These are phyloP conservation scores for Agrotis exclamationis DNA, from an alignment of 2,888 invertebrate genomes.

Conservation along the genomic window DNA sequence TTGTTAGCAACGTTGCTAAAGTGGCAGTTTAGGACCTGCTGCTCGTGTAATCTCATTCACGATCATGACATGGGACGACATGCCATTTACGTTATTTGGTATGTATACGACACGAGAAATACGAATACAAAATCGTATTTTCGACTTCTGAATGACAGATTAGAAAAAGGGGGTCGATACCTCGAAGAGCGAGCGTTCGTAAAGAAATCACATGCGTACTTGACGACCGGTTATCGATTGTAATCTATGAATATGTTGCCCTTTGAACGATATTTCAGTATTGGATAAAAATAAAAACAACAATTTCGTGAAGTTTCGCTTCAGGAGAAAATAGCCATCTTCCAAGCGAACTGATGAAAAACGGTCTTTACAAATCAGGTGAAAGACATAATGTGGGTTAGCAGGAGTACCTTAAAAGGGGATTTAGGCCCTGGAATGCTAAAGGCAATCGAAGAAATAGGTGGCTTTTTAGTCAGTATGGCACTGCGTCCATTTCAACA, in stretches of 20 bases:
- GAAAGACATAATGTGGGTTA: too few relatives aligned
- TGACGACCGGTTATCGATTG: conserved; percentile 25
- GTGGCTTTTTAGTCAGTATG: too few relatives aligned
- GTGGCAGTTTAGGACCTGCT: too few relatives aligned
- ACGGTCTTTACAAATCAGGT: too few relatives aligned
- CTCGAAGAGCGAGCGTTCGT: conserved; percentile 6
- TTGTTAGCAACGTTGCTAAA: too few relatives aligned
- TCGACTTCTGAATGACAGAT: conserved; percentile 47
- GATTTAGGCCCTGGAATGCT: too few relatives aligned
- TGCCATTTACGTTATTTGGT: conserved; percentile 42
- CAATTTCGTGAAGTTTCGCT: neutral
- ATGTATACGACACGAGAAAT: conserved; percentile 17
- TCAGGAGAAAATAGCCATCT: neutral
- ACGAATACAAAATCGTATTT: conserved; percentile 22
- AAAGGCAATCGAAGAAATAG: too few relatives aligned
- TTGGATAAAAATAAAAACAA: conserved; percentile 17
- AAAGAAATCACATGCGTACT: conserved; percentile 29
- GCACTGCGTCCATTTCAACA: too few relatives aligned
- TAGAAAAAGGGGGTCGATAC: conserved; percentile 6
- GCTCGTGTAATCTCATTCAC: conserved; percentile 22
- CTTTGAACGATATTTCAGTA: conserved; percentile 25
- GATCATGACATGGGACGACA: conserved; percentile 43
- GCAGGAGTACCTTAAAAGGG: too few relatives aligned
- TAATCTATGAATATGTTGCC: conserved; percentile 23
- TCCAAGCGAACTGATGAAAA: too few relatives aligned